Evolutionary conservation across 2,797 vertebrate species (phyloP), one percentile per base, ranked within the genome.

Genomic region (Notamacropus eugenii): DNA sequence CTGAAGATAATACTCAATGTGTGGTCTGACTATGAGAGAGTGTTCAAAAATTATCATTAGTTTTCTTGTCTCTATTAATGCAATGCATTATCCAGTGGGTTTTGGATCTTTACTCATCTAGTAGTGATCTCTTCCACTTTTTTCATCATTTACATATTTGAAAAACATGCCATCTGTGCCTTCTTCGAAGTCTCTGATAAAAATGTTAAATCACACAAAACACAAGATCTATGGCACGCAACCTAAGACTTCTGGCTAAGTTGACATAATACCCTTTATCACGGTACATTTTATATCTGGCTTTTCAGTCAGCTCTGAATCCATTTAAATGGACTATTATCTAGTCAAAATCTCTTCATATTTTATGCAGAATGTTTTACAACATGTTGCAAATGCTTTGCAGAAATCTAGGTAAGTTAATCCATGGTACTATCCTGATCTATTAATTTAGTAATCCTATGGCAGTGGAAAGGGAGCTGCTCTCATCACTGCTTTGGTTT

Each of bases 381-480:
- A 27, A 40, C 12, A 50, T 1, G 11, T 22, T 82, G 24, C n/a
- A 24, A 74, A 46, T 82, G 8, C 19, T 46, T 82, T 82, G 3
- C 10, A 46, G 74, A 87, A 87, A 50, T 50, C 40, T 87, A 40
- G 40, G 74, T 82, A 46, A 31, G 46, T 82, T 82, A 40, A 74
- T 82, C 67, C 13, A 40, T 2, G 46, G 3, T 24, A 10, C 9
- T 10, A 19, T 27, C 24, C 40, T 82, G n/a, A 50, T 27, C 16
- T 87, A 50, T 87, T 9, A 12, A 27, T 46, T 87, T 87, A 87
- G 40, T 27, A 12, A 46, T 58, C 28, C 8, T 58, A 99, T 0
- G 99, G 99, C 97, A 99, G 99, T 0, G 99, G 99, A 56, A 99
- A 99, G 92, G 99, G 99, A 0, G 99, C 99, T 0, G 99, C 99